Conservation (phyloP, 2,113 vertebrate species). For the Callocephalon fimbriatum region DNA sequence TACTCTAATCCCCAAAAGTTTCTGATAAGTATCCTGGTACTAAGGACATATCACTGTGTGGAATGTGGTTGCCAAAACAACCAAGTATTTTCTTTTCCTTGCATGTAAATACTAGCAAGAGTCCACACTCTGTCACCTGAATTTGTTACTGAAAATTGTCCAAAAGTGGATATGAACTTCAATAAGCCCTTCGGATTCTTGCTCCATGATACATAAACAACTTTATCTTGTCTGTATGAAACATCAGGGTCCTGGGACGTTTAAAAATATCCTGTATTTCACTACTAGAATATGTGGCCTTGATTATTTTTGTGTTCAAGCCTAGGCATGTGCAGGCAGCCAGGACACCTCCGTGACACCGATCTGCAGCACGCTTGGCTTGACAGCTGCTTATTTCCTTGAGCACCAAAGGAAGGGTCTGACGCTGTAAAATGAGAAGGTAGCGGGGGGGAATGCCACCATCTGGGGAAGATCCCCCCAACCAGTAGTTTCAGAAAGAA, state of each 20-base stretch:
- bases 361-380: neutral
- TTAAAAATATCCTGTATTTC: neutral
- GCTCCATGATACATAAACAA: neutral
- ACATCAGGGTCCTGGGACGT: neutral
- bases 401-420: neutral
- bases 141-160: neutral
- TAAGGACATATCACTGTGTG: neutral
- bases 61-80: neutral
- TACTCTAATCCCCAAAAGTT: neutral
- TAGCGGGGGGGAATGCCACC: neutral
- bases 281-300: neutral
- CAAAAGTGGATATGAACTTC: neutral
- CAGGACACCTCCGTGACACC: neutral
- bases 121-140: neutral
- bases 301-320: neutral
- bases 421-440: neutral
- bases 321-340: fast-evolving
- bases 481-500: neutral
- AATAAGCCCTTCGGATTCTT: neutral
- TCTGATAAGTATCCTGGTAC: neutral
- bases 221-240: neutral
- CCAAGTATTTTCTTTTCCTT: neutral
- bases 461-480: neutral
- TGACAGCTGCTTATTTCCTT: neutral
- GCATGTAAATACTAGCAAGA: neutral